Evolutionary conservation across 2,888 invertebrate genomes (phyloP), one percentile per base, ranked within the genome.

Genomic region (Hypercompe scribonia): DNA sequence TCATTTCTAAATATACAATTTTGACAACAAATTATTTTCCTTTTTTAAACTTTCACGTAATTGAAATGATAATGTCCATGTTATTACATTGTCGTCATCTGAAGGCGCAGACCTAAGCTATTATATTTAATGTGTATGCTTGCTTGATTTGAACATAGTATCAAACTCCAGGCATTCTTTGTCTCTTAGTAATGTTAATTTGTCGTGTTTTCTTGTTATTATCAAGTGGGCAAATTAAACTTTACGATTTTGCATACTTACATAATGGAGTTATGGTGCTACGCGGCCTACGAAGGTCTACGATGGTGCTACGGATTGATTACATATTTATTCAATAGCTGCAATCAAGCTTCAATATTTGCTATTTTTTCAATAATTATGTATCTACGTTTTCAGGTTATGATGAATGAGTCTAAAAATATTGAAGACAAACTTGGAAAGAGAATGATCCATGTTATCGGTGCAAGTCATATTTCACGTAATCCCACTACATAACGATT

Each of bases 131-230:
- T 94, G 94, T 93, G 92, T 90, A 91, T 90, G 91, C 90, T 86
- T 88, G 90, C 93, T 94, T 94, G 94, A 95, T 95, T 95, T 95
- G 95, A 95, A 95, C 94, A 88, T 95, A 95, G 93, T 95, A 95
- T 94, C 95, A 95, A 95, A 95, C 94, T 95, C 95, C 78, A 90
- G 78, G 88, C 94, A 92, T 95, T 94, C 93, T 90, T 95, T 92
- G 92, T 93, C 91, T 92, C 90, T 92, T 90, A 90, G 92, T 93
- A 93, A 93, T 90, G 90, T 92, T 94, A 94, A 95, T 95, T 95
- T 95, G 94, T 94, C 93, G 90, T 91, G 90, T 92, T 92, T 92
- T 89, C 92, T 93, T 89, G 86, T 93, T 91, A 91, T 89, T 86
- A 84, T 88, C 89, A 90, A 91, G 81, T 91, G 91, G 91, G 88